A percentile compares a stretch with the other conserved stretches of the same genome.
Conservation (phyloP, 2,113 vertebrate species). For the Ascaphus truei region DNA sequence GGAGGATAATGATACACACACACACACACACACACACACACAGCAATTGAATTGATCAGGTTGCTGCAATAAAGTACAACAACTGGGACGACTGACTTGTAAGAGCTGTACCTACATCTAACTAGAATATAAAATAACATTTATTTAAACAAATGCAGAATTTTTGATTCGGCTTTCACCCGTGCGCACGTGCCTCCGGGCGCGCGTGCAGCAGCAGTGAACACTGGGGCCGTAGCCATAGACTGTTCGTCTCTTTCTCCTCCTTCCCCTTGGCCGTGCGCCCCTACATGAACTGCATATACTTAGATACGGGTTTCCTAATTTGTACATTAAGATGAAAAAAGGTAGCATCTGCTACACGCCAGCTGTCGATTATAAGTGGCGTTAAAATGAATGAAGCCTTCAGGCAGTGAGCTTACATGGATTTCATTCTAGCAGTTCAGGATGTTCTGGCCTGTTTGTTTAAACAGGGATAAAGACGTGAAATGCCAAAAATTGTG, state of each 20-base stretch:
- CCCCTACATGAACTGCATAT: not conserved
- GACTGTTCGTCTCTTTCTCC: not conserved
- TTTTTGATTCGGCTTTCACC: too few species aligned
- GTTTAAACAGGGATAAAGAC: constrained; percentile 26
- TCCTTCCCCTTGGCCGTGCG: not conserved
- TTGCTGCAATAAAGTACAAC: too few species aligned
- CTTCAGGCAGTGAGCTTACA: constrained; percentile 49
- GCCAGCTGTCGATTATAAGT: constrained; percentile 52
- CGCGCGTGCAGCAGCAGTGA: too few species aligned
- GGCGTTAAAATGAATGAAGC: constrained; percentile 52
- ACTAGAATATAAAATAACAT: too few species aligned
- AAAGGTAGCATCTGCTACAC: constrained; percentile 45
- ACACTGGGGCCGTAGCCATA: too few species aligned
- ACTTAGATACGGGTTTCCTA: not conserved
- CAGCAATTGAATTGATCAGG: too few species aligned
- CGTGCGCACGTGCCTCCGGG: too few species aligned
- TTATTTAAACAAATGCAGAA: too few species aligned
- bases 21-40: too few species aligned
- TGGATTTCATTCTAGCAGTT: constrained; percentile 44
- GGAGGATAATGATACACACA: too few species aligned
- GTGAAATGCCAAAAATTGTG: constrained; percentile 32
- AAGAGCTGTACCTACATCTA: too few species aligned
- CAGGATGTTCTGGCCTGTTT: constrained; percentile 38
- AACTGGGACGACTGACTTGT: too few species aligned
- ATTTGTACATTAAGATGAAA: constrained; percentile 14